Evolutionary conservation across 2,113 vertebrate genomes (phyloP).

Genomic region (Lycocorax pyrrhopterus): DNA sequence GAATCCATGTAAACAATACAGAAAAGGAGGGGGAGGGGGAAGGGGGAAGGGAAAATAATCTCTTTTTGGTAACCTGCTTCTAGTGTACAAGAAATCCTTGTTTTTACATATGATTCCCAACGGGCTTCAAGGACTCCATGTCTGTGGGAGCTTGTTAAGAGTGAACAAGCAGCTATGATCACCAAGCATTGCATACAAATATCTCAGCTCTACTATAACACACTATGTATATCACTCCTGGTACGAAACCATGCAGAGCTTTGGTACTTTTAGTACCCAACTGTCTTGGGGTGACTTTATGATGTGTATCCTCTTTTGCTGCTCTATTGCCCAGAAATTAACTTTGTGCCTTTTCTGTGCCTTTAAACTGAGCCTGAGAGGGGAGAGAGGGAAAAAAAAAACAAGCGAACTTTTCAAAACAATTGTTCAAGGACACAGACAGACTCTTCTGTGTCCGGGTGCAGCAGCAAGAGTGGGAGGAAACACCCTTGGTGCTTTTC

Average conservation of each 20-base stretch:
- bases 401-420: no score
- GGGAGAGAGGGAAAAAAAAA: no score
- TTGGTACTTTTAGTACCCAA: not conserved
- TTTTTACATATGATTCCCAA: not conserved
- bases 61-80: not conserved
- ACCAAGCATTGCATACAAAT: not conserved
- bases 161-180: not conserved
- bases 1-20: not conserved
- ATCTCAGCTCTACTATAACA: not conserved
- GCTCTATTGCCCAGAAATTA: no score
- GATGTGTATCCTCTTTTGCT: no score
- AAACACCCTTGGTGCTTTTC: no score
- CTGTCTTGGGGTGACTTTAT: no score
- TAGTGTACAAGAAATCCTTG: not conserved
- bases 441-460: no score
- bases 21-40: fast-evolving
- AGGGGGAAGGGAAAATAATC: no score
- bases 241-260: not conserved
- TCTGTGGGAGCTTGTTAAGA: not conserved
- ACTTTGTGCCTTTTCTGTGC: no score
- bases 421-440: no score
- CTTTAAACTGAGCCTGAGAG: no score
- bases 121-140: not conserved
- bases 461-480: no score
- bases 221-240: not conserved